Base-by-base conservation (phyloP, 2,888 invertebrate genomes). In the Hymenopus coronatus region DNA sequence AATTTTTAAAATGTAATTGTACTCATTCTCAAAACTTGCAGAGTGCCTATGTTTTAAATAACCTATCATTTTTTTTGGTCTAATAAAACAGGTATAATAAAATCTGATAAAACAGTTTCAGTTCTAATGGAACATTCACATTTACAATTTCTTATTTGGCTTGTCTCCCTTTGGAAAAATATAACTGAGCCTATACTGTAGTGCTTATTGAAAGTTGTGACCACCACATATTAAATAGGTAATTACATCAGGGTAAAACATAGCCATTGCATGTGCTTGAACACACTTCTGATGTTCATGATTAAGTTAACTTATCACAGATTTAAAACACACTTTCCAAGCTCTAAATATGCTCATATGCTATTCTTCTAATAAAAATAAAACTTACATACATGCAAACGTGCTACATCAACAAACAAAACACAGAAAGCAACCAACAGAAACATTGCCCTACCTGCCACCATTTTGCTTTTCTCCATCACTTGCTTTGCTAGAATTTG, bases 381-480 rank as follows among this genome's bases (percentile, higher is more conserved):
- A 2, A 20, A 70, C 54, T 20, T 25, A 54, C 4, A 70, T 70
- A 70, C 54, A 70, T 15, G 54, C 54, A 70, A 20, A 70, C 54
- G 25, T 70, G 54, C 54, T 70, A 70, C 54, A 70, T 20, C 54
- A 70, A 6, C 40, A 40, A 40, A 40, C 40, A 40, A 70, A 70
- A 6, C 54, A 70, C 20, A 70, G 3, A 70, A 70, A 40, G 40
- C 40, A 40, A 20, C 54, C 20, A 6, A 20, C 25, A 20, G 20
- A 70, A 20, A 25, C 54, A 70, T 70, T 70, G 20, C 94, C 95
- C 95, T 95, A 98, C 98, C 98, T 94, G 98, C 98, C 92, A 98
- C 98, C 93, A 98, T 97, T 95, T 98, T 98, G 94, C 98, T 98
- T 95, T 97, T 98, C 94, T 98, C 97, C 95, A 98, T 98, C 92